Evolutionary conservation across 2,797 vertebrate genomes (phyloP).

Genomic region (Remorina albescens): DNA sequence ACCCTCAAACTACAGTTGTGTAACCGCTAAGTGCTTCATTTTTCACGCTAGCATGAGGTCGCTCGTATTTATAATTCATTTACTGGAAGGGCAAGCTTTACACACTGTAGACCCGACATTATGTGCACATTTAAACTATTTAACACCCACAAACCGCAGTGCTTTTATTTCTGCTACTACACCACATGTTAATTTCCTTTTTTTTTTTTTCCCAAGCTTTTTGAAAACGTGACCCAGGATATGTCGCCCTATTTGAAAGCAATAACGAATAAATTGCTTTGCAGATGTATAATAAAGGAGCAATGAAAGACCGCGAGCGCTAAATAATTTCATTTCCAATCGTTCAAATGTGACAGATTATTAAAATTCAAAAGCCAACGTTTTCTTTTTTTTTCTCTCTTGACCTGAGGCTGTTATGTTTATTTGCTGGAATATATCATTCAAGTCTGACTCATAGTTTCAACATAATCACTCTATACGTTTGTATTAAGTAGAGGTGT

Average conservation of each 20-base stretch:
- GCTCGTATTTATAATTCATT: slow-evolving; percentile 73
- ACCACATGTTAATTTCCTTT: slow-evolving; percentile 28
- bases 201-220: slow-evolving; percentile 38
- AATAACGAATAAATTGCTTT: slow-evolving; percentile 66
- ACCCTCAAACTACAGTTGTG: slow-evolving; percentile 50
- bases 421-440: slow-evolving; percentile 37
- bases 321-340: slow-evolving; percentile 66
- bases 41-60: slow-evolving; percentile 62
- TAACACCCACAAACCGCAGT: slow-evolving; percentile 50
- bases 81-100: slow-evolving; percentile 52
- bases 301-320: slow-evolving; percentile 44
- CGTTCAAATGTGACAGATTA: slow-evolving; percentile 61
- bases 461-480: slow-evolving; percentile 32
- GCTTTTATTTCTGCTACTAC: slow-evolving; percentile 47
- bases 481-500: slow-evolving; percentile 30
- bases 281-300: slow-evolving; percentile 55
- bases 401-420: slow-evolving; percentile 33
- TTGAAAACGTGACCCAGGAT: slow-evolving; percentile 64
- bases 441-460: slow-evolving; percentile 21
- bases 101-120: slow-evolving; percentile 41
- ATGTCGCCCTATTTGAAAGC: slow-evolving; percentile 63
- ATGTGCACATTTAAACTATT: slow-evolving; percentile 70
- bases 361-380: slow-evolving; percentile 49
- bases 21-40: slow-evolving; percentile 69
- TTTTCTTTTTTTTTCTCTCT: neutral